A percentile compares a stretch with the other conserved stretches of the same genome.
phyloP scores from a whole-genome alignment of 2,888 invertebrate species.

The Venustoraphidia nigricollis region DNA sequence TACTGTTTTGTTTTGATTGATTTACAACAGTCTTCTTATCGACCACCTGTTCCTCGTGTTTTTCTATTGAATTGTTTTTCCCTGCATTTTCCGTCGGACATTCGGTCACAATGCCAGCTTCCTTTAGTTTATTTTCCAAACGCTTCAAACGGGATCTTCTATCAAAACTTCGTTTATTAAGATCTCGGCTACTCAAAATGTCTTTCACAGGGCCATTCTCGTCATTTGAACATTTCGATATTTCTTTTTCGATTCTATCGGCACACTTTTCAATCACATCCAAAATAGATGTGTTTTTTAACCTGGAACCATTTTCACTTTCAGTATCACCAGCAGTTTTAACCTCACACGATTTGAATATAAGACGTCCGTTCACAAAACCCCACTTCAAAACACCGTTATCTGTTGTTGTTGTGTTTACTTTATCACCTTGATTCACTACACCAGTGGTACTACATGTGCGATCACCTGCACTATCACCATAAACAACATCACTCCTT shows the following conservation, averaged over 20 bases:
- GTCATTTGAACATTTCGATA: slow-evolving; percentile 19
- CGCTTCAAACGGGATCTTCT: slow-evolving; percentile 32
- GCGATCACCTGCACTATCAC: slow-evolving; percentile 4
- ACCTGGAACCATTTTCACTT: slow-evolving; percentile 7
- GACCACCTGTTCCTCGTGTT: slow-evolving; percentile 16
- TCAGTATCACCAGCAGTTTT: slow-evolving; percentile 5
- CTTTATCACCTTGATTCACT: slow-evolving; percentile 7
- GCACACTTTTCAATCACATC: slow-evolving; percentile 7
- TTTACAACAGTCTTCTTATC: slow-evolving; percentile 7
- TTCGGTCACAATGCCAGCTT: slow-evolving; percentile 21
- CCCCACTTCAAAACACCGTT: slow-evolving; percentile 4
- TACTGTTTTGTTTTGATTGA: too few relatives aligned
- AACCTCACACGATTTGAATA: slow-evolving; percentile 2
- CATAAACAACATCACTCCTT: neutral
- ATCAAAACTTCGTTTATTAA: slow-evolving; percentile 24
- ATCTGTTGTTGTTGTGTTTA: neutral
- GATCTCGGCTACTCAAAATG: slow-evolving; percentile 19
- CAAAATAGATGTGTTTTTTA: slow-evolving; percentile 9
- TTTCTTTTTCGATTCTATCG: slow-evolving; percentile 11
- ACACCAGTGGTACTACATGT: slow-evolving; percentile 15
- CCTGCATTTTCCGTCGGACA: neutral
- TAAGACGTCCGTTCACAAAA: slow-evolving; percentile 1
- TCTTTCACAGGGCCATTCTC: slow-evolving; percentile 1
- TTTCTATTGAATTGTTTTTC: slow-evolving; percentile 3
- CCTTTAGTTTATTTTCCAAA: slow-evolving; percentile 27